These are phyloP conservation scores for Salarias fasciatus DNA, from an alignment of 2,797 vertebrate genomes.

Conservation along the genomic window DNA sequence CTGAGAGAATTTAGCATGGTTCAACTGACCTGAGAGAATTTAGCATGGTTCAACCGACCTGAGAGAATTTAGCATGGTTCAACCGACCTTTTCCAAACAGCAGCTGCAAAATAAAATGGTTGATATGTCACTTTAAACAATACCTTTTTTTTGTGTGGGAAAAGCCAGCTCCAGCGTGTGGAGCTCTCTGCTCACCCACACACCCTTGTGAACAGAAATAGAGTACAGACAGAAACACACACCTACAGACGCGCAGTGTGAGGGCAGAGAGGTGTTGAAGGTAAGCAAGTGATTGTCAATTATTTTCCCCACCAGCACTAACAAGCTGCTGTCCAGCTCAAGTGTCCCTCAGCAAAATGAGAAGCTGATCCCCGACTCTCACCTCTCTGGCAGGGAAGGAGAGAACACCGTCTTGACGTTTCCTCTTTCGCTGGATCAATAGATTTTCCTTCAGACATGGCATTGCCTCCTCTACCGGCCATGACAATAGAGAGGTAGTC, in stretches of 20 bases:
- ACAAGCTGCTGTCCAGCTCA: background rate
- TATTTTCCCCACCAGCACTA: slow-evolving; percentile 15
- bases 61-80: background rate
- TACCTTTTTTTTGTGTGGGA: slow-evolving; percentile 4
- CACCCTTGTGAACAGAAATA: slow-evolving; percentile 54
- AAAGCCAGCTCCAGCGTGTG: slow-evolving; percentile 16
- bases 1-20: too few species aligned
- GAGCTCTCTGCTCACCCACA: slow-evolving; percentile 50
- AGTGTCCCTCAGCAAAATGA: slow-evolving; percentile 3
- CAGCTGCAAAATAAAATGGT: background rate
- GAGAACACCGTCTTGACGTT: too few species aligned
- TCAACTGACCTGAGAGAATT: too few species aligned
- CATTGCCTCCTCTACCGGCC: background rate
- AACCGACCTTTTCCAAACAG: slow-evolving; percentile 12
- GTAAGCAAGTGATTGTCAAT: slow-evolving; percentile 17
- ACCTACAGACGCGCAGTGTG: slow-evolving; percentile 41
- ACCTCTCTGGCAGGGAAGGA: background rate
- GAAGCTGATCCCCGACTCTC: background rate
- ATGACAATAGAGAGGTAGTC: too few species aligned
- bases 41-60: too few species aligned
- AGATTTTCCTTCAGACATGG: too few species aligned
- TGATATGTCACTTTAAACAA: slow-evolving; percentile 16
- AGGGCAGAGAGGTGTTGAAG: slow-evolving; percentile 29
- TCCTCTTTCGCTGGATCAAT: too few species aligned
- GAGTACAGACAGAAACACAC: slow-evolving; percentile 55